Evolutionary conservation across 2,888 invertebrate genomes (phyloP), one percentile per base, ranked within the genome.

Genomic region (Halocaridina rubra): DNA sequence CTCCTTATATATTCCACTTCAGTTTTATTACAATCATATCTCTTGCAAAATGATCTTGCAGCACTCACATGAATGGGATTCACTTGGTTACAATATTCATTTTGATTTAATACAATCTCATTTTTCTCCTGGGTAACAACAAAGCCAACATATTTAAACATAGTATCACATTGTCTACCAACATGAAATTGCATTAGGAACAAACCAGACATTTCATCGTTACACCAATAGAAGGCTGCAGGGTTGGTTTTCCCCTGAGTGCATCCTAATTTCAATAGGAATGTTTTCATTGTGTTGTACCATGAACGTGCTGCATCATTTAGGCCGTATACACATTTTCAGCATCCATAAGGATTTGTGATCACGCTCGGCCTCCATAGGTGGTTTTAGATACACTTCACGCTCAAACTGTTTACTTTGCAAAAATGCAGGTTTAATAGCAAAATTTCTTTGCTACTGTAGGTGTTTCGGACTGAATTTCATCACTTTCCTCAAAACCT

Each of bases 371-470:
- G 78, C 67, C 22, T 78, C 78, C 64, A 46, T 24, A 78, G 78
- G 39, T n/a, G 13, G 64, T 33, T 32, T n/a, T 33, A 78, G 64
- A 64, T 78, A 33, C 24, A 78, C 78, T 67, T 77, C 32, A 78
- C 16, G 67, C 67, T 78, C 64, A 64, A 77, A 77, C 32, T 33
- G 16, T 61, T 77, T 61, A 77, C 61, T 77, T n/a, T 61, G 61
- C 61, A 77, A 33, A n/a, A 32, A 61, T 61, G 33, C 32, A 61
- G 32, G 30, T 32, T 59, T 61, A 77, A 77, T 77, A 19, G 30
- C 77, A 61, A 78, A 22, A 67, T 32, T 78, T 78, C 67, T 13
- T 78, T 78, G 67, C 78, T 78, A 33, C 22, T 67, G 67, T n/a
- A 24, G 39, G 67, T 67, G 27, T 67, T 2, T 78, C 39, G 32